These are phyloP conservation scores for Ectemnius lituratus DNA, from an alignment of 2,888 invertebrate genomes.

Conservation along the genomic window DNA sequence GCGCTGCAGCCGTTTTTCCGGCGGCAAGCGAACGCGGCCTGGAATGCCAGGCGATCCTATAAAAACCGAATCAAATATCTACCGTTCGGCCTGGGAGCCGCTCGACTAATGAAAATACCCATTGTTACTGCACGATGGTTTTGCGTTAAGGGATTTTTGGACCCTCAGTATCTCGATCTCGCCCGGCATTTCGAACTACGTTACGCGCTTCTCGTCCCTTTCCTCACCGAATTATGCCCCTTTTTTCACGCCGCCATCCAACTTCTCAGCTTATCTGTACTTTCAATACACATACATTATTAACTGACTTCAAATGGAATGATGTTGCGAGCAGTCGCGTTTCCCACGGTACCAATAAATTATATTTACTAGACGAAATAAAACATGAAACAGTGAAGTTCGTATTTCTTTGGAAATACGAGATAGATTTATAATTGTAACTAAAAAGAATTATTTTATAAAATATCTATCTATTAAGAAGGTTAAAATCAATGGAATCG, in stretches of 20 bases:
- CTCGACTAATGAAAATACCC: constrained; percentile 71
- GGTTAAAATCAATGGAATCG: too few relatives aligned
- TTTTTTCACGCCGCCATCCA: neutral
- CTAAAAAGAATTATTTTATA: too few relatives aligned
- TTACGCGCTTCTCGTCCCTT: constrained; percentile 35
- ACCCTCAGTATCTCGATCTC: constrained; percentile 41
- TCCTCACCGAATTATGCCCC: neutral
- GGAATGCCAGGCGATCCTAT: constrained; percentile 67
- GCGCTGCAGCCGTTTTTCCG: constrained; percentile 64
- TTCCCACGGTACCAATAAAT: too few relatives aligned
- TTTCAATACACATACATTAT: too few relatives aligned
- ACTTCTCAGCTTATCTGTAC: too few relatives aligned
- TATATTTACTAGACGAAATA: too few relatives aligned
- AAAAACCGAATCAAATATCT: constrained; percentile 70
- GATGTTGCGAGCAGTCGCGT: too few relatives aligned
- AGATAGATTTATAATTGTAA: too few relatives aligned
- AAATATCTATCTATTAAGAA: too few relatives aligned
- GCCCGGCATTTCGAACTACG: constrained; percentile 46
- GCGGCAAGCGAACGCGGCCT: constrained; percentile 59
- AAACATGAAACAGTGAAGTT: too few relatives aligned
- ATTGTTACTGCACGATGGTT: constrained; percentile 62
- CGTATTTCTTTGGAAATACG: too few relatives aligned
- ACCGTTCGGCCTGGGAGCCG: constrained; percentile 49
- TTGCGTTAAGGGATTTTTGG: constrained; percentile 53
- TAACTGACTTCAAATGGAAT: too few relatives aligned